These are phyloP conservation scores for Zapus hudsonius DNA, from an alignment of 2,113 vertebrate genomes.

Conservation along the genomic window DNA sequence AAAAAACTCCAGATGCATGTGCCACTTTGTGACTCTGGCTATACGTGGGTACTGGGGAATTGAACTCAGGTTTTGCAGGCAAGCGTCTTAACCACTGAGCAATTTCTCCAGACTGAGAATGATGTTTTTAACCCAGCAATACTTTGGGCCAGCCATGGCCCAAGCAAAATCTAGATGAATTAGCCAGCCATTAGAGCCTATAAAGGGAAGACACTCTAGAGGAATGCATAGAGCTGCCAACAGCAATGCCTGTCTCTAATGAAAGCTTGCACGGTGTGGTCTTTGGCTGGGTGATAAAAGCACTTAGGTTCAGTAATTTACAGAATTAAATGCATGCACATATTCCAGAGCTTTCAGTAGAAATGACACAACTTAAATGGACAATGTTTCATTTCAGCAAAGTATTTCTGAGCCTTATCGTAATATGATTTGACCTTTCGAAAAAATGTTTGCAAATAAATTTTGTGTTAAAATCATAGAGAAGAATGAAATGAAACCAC, in stretches of 20 bases:
- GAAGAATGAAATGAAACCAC: conserved; percentile 64
- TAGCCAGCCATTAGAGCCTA: background rate
- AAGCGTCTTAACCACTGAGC: no score
- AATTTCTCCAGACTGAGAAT: no score
- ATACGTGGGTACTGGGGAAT: no score
- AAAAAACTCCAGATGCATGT: no score
- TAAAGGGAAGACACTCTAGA: background rate
- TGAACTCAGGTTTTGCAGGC: no score
- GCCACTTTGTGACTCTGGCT: no score
- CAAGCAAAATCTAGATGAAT: background rate
- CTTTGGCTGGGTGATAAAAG: background rate
- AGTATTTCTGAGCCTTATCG: conserved; percentile 9
- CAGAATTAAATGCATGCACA: conserved; percentile 38
- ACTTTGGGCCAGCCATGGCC: background rate
- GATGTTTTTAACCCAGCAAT: background rate
- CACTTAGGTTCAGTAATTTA: conserved; percentile 30
- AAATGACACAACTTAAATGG: conserved; percentile 48
- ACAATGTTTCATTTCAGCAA: conserved; percentile 14
- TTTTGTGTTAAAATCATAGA: conserved; percentile 37
- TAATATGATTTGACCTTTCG: conserved; percentile 45
- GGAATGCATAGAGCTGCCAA: background rate
- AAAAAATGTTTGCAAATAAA: conserved; percentile 44
- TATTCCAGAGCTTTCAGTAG: conserved; percentile 61
- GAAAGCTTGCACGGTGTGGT: background rate
- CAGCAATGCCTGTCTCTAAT: background rate